phyloP scores from a whole-genome alignment of 2,888 invertebrate species.

The Crepidodera aurea region DNA sequence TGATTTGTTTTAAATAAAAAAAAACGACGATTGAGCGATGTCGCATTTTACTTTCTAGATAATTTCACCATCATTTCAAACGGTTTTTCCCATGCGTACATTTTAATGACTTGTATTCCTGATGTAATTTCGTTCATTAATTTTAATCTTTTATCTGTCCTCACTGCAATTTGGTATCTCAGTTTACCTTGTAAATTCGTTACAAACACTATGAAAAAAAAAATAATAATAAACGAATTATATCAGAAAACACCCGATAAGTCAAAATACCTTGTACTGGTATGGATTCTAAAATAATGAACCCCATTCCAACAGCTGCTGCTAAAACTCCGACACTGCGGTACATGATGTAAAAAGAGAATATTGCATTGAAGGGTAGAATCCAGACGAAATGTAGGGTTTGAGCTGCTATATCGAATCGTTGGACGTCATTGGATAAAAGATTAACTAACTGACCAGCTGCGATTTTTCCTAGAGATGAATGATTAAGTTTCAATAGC shows the following conservation, averaged over 20 bases:
- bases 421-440: slow-evolving; percentile 84
- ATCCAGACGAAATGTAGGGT: slow-evolving; percentile 82
- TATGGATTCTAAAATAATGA: slow-evolving; percentile 65
- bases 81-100: slow-evolving; percentile 81
- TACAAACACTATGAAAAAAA: slow-evolving; percentile 59
- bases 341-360: slow-evolving; percentile 70
- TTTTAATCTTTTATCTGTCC: slow-evolving; percentile 72
- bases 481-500: slow-evolving; percentile 71
- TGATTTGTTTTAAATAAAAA: too few species aligned
- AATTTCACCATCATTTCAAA: slow-evolving; percentile 70
- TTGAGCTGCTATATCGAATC: slow-evolving; percentile 76
- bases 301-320: slow-evolving; percentile 68
- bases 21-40: too few species aligned
- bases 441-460: slow-evolving; percentile 84
- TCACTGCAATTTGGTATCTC: slow-evolving; percentile 61
- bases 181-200: slow-evolving; percentile 61
- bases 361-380: slow-evolving; percentile 76
- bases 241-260: too few species aligned
- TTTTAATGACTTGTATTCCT: slow-evolving; percentile 79
- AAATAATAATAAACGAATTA: neutral
- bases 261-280: slow-evolving; percentile 66
- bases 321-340: slow-evolving; percentile 63
- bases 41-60: slow-evolving; percentile 69
- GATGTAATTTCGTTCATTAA: slow-evolving; percentile 78
- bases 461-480: slow-evolving; percentile 82